Base-by-base conservation (phyloP, 2,113 vertebrate species). In the Girardinichthys multiradiatus region DNA sequence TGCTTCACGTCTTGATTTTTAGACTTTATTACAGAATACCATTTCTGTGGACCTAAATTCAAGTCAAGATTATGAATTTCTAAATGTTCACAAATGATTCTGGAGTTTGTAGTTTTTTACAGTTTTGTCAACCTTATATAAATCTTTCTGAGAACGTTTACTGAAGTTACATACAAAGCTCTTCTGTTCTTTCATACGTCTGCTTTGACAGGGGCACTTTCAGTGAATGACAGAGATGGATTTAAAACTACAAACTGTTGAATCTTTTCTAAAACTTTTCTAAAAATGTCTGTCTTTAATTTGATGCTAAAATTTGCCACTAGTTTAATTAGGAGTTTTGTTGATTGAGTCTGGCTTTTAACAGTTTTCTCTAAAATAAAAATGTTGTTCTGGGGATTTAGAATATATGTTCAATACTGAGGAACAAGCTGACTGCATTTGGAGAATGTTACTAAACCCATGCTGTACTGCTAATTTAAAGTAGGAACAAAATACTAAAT, bases 1-100 rank as follows among this genome's bases (percentile, higher is more conserved):
- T 45, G 19, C 14, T 31, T 12, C 30, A 59, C 57, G 15, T 33
- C 33, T 42, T 42, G 63, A 28, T 87, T 85, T 87, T 83, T 70
- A 76, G 51, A 65, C 15, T 21, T 33, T 74, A 35, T 24, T 13
- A 35, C 9, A 24, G 24, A 54, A 54, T 17, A 17, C 7, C 12
- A 39, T 39, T 39, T 39, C 37, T 39, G 2, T 33, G 31, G 12
- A 10, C 37, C 11, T 13, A 12, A 39, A 39, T 39, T 12, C 9
- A 39, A 39, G 37, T 10, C 37, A 39, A 39, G 37, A 39, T 39
- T 39, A 39, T 35, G 35, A 35, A 35, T 10, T 35, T 35, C 35
- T 35, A 35, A 57, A 57, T 10, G n/a, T 27, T 57, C 29, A 62
- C 24, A 72, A 31, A 15, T 21, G 14, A 30, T 37, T 54, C 26